Conservation (phyloP, 1,140 invertebrate species). For the Sycophaga agraensis region DNA sequence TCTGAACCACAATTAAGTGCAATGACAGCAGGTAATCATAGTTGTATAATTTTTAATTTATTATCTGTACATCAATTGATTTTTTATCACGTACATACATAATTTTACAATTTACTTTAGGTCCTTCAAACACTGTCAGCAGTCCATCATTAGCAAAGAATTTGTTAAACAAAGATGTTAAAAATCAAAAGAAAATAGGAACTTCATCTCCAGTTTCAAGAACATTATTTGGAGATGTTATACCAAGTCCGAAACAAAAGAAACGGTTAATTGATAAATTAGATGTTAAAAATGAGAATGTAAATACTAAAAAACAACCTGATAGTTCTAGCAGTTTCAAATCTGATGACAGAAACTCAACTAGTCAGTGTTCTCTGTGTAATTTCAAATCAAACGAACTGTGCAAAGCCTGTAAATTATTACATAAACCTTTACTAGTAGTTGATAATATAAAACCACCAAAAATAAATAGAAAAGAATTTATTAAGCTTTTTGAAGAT, state of each 20-base stretch:
- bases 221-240: conserved; percentile 42
- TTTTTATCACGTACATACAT: background rate
- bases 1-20: conserved; percentile 32
- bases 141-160: background rate
- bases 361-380: conserved; percentile 38
- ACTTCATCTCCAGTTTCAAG: conserved; percentile 9
- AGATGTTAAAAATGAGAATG: background rate
- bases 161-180: background rate
- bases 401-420: conserved; percentile 41
- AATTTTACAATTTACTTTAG: background rate
- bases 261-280: background rate
- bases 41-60: background rate
- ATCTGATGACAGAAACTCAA: conserved; percentile 19
- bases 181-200: background rate
- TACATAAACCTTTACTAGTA: conserved; percentile 11
- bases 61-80: background rate
- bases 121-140: background rate
- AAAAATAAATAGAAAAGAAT: conserved; percentile 38
- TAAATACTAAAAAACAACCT: conserved; percentile 30
- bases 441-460: background rate
- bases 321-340: conserved; percentile 10
- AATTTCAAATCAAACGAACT: conserved; percentile 29
- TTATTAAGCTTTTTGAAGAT: conserved; percentile 46
- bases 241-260: conserved; percentile 30
- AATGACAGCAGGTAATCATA: background rate